Percentiles rank a stretch among this genome's conserved stretches.
phyloP scores from a whole-genome alignment of 1,140 invertebrate genomes.

The Calliphora vicina region DNA sequence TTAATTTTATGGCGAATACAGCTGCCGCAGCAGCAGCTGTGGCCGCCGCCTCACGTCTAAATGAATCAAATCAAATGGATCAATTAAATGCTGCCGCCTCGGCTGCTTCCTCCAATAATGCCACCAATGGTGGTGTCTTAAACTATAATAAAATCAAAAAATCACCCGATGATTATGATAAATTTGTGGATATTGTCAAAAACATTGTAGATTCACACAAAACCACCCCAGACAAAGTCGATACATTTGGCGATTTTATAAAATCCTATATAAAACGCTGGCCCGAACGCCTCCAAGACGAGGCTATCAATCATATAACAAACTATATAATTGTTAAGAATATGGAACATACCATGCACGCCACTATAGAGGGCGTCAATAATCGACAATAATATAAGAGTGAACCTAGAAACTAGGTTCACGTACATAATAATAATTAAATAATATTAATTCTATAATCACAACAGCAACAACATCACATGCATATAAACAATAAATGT shows the following conservation, averaged over 20 bases:
- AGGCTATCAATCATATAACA: conserved; percentile 61
- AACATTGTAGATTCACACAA: conserved; percentile 61
- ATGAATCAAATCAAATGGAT: conserved; percentile 40
- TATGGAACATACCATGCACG: conserved; percentile 60
- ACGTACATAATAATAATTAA: conserved; percentile 1
- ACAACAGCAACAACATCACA: not conserved
- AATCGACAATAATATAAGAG: conserved; percentile 43
- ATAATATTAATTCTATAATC: not conserved
- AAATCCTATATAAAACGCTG: conserved; percentile 61
- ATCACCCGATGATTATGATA: conserved; percentile 60
- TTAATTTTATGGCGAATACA: conserved; percentile 60
- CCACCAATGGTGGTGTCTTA: conserved; percentile 54
- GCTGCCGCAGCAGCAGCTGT: conserved; percentile 59
- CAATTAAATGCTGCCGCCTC: conserved; percentile 49
- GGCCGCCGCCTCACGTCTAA: conserved; percentile 49
- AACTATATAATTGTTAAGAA: conserved; percentile 62
- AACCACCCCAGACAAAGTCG: conserved; percentile 57
- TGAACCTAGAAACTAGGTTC: conserved; percentile 35
- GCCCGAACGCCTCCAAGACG: conserved; percentile 59
- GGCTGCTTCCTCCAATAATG: conserved; percentile 19
- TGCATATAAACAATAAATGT: conserved; percentile 19
- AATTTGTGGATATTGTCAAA: conserved; percentile 61
- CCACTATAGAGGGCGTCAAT: conserved; percentile 41
- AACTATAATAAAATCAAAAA: conserved; percentile 60
- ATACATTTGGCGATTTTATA: conserved; percentile 59